Evolutionary conservation across 2,888 invertebrate species (phyloP), one percentile per base, ranked within the genome.

Genomic region (Netelia melanura): DNA sequence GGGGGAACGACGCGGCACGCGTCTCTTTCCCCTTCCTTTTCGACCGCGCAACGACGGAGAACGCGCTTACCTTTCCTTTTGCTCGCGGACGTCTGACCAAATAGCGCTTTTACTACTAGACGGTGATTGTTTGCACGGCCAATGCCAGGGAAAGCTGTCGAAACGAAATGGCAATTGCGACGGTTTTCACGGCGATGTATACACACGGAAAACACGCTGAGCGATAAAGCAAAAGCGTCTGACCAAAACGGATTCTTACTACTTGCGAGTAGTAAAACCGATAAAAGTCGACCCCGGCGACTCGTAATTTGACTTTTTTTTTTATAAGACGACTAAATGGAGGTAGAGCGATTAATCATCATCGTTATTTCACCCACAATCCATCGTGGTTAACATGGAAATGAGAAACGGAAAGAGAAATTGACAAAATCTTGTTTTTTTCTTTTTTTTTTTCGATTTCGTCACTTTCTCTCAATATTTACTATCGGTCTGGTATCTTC

Each of bases 1-100:
- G 64, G 71, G 71, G 17, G 65, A 77, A 77, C 75, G 77, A 61
- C 30, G 54, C 77, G 74, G 81, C 81, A 78, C 84, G 84, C 84
- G 78, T 17, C 17, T 77, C 77, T 74, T 43, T 38, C 11, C 11
- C 71, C 65, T 21, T 65, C 17, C 25, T 17, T 17, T 25, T 71
- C 68, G 23, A 43, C 14, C 81, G 10, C 38, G 67, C 25, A 14
- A 23, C 25, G 10, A 21, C 8, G 3, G 17, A 17, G 17, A 65
- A 52, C 48, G 9, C 25, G 43, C 58, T 38, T 38, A 21, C 30
- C 48, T 38, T 9, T 25, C n/a, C 62, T 75, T 52, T 76, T 64
- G 76, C 25, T 38, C 64, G n/a, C 56, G 68, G 23, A 6, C 17
- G 84, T 78, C 84, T 75, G 84, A 85, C 78, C 82, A 75, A 78